A percentile compares a stretch with the other conserved stretches of the same genome.
Conservation (phyloP, 2,113 vertebrate species). For the Gila orcuttii region DNA sequence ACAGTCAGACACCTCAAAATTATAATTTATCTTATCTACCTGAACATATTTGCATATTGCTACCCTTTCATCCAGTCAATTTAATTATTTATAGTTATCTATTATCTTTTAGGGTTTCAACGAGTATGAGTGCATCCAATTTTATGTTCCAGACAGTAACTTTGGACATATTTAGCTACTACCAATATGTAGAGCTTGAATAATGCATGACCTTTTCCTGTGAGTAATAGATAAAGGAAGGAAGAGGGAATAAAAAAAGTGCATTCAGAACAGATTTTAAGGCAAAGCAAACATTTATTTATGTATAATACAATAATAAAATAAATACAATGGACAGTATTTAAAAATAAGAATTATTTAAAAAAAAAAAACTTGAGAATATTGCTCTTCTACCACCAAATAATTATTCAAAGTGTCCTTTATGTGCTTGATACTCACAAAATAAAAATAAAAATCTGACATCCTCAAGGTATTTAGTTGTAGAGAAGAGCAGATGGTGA, state of each 20-base stretch:
- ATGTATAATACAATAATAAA: neutral
- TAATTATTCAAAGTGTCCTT: constrained; percentile 12
- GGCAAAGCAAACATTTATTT: neutral
- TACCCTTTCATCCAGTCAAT: neutral
- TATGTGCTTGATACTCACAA: constrained; percentile 10
- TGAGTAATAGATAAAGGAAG: neutral
- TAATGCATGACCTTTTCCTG: neutral
- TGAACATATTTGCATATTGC: neutral
- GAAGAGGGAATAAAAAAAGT: neutral
- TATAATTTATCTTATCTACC: neutral
- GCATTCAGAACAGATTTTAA: neutral
- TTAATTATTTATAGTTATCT: constrained; percentile 9
- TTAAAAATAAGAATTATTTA: too few species aligned
- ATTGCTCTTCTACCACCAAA: neutral
- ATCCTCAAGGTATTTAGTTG: constrained; percentile 31
- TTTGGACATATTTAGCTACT: neutral
- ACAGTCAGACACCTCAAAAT: neutral
- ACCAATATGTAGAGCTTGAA: neutral
- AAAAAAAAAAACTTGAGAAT: neutral
- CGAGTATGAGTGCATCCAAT: neutral
- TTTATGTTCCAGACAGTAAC: neutral
- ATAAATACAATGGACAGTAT: neutral
- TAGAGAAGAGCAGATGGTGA: constrained; percentile 20
- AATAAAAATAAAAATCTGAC: neutral
- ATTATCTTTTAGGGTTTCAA: neutral